Conservation (phyloP, 2,113 vertebrate genomes). For the Lontra canadensis region DNA sequence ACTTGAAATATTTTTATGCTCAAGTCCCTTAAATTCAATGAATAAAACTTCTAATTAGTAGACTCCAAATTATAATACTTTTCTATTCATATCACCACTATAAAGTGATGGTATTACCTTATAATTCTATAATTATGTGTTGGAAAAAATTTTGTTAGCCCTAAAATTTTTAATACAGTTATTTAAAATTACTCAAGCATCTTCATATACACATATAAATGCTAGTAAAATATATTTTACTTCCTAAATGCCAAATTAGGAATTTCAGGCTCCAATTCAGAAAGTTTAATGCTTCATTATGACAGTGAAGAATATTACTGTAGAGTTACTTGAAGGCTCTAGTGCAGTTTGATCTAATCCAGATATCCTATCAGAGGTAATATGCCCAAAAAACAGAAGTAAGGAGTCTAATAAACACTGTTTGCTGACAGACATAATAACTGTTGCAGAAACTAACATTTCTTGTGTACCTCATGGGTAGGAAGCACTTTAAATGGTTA, state of each 20-base stretch:
- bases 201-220: not conserved
- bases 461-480: not conserved
- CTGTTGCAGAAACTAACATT: not conserved
- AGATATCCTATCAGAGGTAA: not conserved
- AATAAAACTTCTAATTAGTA: constrained; percentile 16
- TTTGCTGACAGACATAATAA: not conserved
- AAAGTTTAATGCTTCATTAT: not conserved
- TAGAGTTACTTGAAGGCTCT: not conserved
- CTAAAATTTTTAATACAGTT: constrained; percentile 34
- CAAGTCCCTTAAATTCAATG: not conserved
- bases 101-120: not conserved
- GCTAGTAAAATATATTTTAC: not conserved
- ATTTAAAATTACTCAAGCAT: not conserved
- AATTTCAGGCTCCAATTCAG: not conserved
- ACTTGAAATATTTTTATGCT: not conserved
- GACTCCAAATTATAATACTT: constrained; percentile 22
- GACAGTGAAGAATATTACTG: not conserved
- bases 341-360: not conserved
- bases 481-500: not conserved
- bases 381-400: not conserved
- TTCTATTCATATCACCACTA: not conserved
- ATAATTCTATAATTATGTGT: not conserved
- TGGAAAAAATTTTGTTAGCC: not conserved
- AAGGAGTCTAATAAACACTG: not conserved
- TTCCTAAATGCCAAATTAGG: not conserved